These are phyloP conservation scores for Petromus typicus DNA, from an alignment of 2,113 vertebrate genomes.

Conservation along the genomic window DNA sequence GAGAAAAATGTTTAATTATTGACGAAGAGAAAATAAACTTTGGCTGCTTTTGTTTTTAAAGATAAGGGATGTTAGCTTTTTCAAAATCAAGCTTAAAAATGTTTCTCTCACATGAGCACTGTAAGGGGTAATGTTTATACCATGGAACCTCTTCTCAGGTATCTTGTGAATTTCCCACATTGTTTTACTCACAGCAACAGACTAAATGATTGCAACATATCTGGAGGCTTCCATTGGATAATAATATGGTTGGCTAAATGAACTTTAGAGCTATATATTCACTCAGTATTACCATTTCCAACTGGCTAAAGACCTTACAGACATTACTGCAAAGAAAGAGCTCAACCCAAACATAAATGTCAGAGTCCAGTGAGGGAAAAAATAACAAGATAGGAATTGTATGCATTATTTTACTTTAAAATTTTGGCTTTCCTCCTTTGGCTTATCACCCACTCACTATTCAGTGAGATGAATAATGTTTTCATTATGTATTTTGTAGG, in stretches of 20 bases:
- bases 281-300: not conserved
- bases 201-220: not conserved
- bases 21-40: conserved; percentile 21
- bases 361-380: conserved; percentile 11
- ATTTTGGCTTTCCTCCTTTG: conserved; percentile 42
- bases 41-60: not conserved
- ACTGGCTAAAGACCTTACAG: not conserved
- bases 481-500: conserved; percentile 53
- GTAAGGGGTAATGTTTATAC: conserved; percentile 27
- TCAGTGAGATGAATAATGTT: conserved; percentile 32
- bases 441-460: not conserved
- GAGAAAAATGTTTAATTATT: conserved; percentile 38
- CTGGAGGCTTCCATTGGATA: not conserved
- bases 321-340: not conserved
- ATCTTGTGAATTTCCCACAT: conserved; percentile 52
- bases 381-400: not conserved
- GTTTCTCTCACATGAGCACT: not conserved
- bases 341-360: not conserved
- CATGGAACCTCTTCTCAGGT: conserved; percentile 49
- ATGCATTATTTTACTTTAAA: conserved; percentile 33
- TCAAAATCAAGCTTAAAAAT: conserved; percentile 33
- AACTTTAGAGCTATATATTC: conserved; percentile 50
- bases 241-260: not conserved
- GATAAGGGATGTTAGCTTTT: not conserved
- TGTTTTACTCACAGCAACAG: conserved; percentile 33